Percentiles rank a stretch among this genome's conserved stretches.
phyloP scores from a whole-genome alignment of 2,797 vertebrate species.

The Masticophis lateralis region DNA sequence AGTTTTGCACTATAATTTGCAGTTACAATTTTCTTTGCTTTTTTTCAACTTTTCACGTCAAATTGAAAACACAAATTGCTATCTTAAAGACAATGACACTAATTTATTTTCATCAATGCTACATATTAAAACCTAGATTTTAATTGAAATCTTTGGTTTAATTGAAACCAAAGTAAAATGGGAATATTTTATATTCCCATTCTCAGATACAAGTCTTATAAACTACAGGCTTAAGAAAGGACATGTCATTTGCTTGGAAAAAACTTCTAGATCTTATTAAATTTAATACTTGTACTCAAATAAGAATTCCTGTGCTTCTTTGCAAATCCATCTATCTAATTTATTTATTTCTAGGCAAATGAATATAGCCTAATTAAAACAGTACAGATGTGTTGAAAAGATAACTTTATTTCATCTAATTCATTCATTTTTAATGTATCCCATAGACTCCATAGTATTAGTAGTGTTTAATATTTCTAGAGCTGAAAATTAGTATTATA shows the following conservation, averaged over 20 bases:
- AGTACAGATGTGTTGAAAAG: neutral
- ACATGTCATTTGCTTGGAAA: neutral
- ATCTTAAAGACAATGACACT: constrained; percentile 56
- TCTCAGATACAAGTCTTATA: constrained; percentile 1
- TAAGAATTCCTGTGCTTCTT: neutral
- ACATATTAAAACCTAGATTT: constrained; percentile 42
- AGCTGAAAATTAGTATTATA: neutral
- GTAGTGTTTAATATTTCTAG: neutral
- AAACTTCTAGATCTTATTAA: constrained; percentile 1
- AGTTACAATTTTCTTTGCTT: constrained; percentile 57
- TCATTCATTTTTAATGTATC: neutral
- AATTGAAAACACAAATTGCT: constrained; percentile 58
- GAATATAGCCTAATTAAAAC: neutral
- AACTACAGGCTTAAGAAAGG: neutral
- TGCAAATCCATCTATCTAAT: constrained; percentile 6
- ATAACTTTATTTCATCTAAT: neutral
- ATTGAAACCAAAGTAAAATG: constrained; percentile 25
- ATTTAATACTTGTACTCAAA: neutral
- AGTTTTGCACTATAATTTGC: constrained; percentile 44
- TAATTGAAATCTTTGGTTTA: constrained; percentile 25
- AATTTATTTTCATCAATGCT: constrained; percentile 55
- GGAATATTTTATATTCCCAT: constrained; percentile 22
- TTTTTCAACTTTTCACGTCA: constrained; percentile 63
- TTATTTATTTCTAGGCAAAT: neutral
- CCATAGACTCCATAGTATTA: neutral